These are phyloP conservation scores for Australoheros scitulus DNA, from an alignment of 2,113 vertebrate species.

Conservation along the genomic window DNA sequence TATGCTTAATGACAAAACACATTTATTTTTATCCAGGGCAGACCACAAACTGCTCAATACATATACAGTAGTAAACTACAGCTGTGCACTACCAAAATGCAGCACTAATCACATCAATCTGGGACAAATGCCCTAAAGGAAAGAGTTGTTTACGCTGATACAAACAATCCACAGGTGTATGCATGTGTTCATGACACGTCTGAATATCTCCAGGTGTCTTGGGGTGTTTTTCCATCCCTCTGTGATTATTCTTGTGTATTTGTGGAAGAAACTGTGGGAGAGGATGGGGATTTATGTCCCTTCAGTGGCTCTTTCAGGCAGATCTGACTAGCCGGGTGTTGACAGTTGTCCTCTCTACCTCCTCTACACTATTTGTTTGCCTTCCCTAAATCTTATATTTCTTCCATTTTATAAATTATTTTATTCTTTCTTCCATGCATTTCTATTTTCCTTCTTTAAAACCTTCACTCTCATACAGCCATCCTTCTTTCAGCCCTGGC, in stretches of 20 bases:
- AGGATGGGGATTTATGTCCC: constrained; percentile 9
- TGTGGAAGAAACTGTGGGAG: neutral
- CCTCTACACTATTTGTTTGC: constrained; percentile 3
- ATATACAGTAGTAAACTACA: neutral
- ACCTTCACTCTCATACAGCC: neutral
- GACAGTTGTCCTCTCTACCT: constrained; percentile 9
- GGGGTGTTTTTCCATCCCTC: neutral
- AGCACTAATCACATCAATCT: neutral
- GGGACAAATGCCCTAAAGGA: neutral
- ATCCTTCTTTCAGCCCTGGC: neutral
- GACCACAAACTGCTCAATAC: neutral
- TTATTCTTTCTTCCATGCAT: neutral
- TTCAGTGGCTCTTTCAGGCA: constrained; percentile 22
- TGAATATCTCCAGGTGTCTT: constrained; percentile 16
- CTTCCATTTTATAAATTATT: neutral
- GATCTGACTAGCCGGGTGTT: constrained; percentile 13
- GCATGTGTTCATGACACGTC: constrained; percentile 18
- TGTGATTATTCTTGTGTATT: constrained; percentile 14
- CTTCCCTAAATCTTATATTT: neutral
- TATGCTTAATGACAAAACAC: too few species aligned
- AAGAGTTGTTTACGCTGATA: neutral
- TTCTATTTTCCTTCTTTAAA: neutral
- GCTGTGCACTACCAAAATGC: neutral
- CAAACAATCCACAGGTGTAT: neutral
- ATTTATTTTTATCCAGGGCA: neutral